Evolutionary conservation across 2,888 invertebrate species (phyloP), one percentile per base, ranked within the genome.

Genomic region (Dicycla oo): DNA sequence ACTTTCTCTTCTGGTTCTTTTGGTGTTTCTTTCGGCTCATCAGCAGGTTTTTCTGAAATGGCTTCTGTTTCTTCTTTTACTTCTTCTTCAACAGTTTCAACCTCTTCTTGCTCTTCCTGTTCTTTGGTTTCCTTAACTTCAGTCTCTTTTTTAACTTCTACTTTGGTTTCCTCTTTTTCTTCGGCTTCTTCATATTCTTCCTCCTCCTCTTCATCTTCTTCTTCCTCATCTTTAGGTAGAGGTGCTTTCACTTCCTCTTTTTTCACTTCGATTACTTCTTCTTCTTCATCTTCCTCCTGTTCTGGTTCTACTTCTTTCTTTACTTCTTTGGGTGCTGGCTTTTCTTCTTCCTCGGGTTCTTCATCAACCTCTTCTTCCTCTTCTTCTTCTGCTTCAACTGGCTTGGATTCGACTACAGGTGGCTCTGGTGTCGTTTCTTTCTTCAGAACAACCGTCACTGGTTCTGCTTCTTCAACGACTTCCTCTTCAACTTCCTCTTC

Each of bases 391-490:
- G 83, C 82, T 58, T 76, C 78, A 49, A 76, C 79, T 6, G 65
- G 65, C 43, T 79, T 73, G 7, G 75, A 38, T 57, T 84, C 51
- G 2, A 81, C 57, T 63, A 79, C 73, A 18, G 69, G 53, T 34
- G 71, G 70, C 69, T 83, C 80, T 47, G 84, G 54, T 13, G 80
- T 81, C 15, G 78, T 77, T 67, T 80, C 74, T 45, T 88, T 88
- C 71, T 91, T 89, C 10, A 88, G 43, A 40, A 87, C 84, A 40
- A 88, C 77, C 26, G 86, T 88, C 3, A 88, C 88, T 51, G 87
- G 85, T 75, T 88, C 87, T n/a, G 76, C 64, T 76, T 89, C 86
- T 72, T 88, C 86, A 23, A 80, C 71, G 67, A 88, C 40, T 30
- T 78, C 81, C 11, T 78, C 81, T 51, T 74, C 71, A 2, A 20